Conservation (phyloP, 2,113 vertebrate species). For the Passer domesticus region DNA sequence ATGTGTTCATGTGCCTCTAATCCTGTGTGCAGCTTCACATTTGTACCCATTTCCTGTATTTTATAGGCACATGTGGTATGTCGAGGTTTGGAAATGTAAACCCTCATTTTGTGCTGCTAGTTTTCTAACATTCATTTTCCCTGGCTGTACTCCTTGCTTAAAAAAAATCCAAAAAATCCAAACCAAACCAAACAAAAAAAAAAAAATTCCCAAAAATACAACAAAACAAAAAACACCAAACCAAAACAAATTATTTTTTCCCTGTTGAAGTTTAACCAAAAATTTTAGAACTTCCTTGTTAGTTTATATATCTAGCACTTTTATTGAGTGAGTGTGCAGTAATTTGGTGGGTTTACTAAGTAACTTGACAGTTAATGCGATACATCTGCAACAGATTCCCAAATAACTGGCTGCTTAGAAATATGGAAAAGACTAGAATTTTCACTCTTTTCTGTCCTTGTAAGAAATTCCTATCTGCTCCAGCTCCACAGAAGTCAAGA, state of each 20-base stretch:
- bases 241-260: neutral
- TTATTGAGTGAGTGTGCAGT: constrained; percentile 55
- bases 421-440: constrained; percentile 7
- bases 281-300: constrained; percentile 10
- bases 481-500: neutral
- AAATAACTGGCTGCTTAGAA: constrained; percentile 41
- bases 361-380: constrained; percentile 63
- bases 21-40: constrained; percentile 66
- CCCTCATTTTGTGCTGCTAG: constrained; percentile 35
- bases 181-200: neutral
- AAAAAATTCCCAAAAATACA: neutral
- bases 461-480: constrained; percentile 1
- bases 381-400: constrained; percentile 52
- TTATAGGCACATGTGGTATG: constrained; percentile 69
- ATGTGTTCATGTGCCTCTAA: constrained; percentile 68
- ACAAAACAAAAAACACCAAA: neutral
- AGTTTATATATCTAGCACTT: constrained; percentile 44
- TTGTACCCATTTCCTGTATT: constrained; percentile 71
- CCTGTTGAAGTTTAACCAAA: constrained; percentile 1
- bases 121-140: constrained; percentile 38
- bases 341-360: constrained; percentile 61
- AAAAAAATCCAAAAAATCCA: neutral
- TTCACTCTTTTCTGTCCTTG: neutral
- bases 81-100: constrained; percentile 52
- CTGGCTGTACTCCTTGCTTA: neutral